Evolutionary conservation across 2,888 invertebrate genomes (phyloP).

Genomic region (Drosophila formosana): DNA sequence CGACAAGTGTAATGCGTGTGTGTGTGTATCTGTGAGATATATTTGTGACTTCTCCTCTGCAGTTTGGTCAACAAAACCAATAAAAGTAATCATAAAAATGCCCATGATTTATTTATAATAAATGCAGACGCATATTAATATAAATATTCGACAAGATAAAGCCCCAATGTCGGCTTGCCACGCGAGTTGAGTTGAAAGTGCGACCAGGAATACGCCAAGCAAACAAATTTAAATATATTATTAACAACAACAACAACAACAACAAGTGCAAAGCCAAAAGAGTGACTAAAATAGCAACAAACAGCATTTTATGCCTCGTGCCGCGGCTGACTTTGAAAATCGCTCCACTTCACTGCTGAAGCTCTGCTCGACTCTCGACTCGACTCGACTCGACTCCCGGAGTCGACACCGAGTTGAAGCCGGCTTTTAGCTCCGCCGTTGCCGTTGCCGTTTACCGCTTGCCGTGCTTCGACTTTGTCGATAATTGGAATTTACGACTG

Average conservation of each 20-base stretch:
- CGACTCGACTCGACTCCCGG: constrained; percentile 13
- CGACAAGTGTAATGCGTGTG: constrained; percentile 3
- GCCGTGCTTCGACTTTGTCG: constrained; percentile 76
- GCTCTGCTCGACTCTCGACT: constrained; percentile 12
- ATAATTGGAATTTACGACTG: constrained; percentile 81
- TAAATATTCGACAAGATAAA: neutral
- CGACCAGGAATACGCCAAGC: constrained; percentile 49
- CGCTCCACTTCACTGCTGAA: constrained; percentile 58
- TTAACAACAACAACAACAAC: constrained; percentile 37
- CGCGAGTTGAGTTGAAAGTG: constrained; percentile 6
- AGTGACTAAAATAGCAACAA: constrained; percentile 61
- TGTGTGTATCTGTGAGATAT: constrained; percentile 39
- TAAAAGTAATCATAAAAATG: constrained; percentile 45
- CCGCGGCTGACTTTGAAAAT: constrained; percentile 74
- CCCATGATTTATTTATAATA: constrained; percentile 37
- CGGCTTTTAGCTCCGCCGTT: constrained; percentile 42
- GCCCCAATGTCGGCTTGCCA: neutral
- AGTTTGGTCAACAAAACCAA: constrained; percentile 22
- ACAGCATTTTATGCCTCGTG: constrained; percentile 39
- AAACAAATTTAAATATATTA: constrained; percentile 55
- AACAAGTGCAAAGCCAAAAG: constrained; percentile 32
- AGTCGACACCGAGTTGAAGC: constrained; percentile 22
- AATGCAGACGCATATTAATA: constrained; percentile 9
- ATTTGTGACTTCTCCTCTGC: constrained; percentile 46
- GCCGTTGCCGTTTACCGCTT: constrained; percentile 20